phyloP scores from a whole-genome alignment of 2,113 vertebrate species.

The Sceloporus undulatus region DNA sequence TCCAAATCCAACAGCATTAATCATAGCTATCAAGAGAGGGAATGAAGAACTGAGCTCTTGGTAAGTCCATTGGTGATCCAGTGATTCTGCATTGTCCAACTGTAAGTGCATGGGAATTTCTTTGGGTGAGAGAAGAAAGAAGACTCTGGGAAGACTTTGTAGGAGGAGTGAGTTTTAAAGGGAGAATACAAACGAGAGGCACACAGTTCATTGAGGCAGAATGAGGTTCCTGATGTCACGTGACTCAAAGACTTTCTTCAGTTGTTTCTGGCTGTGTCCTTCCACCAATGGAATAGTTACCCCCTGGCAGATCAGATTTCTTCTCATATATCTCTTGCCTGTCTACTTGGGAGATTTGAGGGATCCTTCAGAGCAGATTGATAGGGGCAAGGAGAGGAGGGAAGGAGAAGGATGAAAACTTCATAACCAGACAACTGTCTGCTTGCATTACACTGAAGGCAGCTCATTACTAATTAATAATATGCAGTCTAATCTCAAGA shows the following conservation, averaged over 20 bases:
- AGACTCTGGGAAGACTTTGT: slow-evolving; percentile 18
- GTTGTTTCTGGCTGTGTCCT: no score
- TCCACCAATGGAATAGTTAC: no score
- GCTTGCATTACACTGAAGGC: no score
- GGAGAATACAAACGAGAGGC: background rate
- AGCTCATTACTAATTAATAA: slow-evolving; percentile 6
- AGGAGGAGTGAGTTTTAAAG: background rate
- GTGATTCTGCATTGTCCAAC: background rate
- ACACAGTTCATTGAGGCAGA: slow-evolving; percentile 4
- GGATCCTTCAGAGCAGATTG: no score
- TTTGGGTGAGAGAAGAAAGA: background rate
- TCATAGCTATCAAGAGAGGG: background rate
- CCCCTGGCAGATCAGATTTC: no score
- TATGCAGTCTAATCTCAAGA: background rate
- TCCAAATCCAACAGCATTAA: background rate
- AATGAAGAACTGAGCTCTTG: background rate
- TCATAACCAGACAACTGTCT: no score
- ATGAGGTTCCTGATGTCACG: background rate
- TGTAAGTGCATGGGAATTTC: background rate
- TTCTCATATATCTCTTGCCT: no score
- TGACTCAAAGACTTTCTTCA: background rate
- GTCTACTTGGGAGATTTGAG: no score
- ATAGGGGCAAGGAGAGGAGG: no score
- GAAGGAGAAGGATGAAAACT: no score
- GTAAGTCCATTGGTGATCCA: background rate